These are phyloP conservation scores for Sander vitreus DNA, from an alignment of 2,113 vertebrate species.

Conservation along the genomic window DNA sequence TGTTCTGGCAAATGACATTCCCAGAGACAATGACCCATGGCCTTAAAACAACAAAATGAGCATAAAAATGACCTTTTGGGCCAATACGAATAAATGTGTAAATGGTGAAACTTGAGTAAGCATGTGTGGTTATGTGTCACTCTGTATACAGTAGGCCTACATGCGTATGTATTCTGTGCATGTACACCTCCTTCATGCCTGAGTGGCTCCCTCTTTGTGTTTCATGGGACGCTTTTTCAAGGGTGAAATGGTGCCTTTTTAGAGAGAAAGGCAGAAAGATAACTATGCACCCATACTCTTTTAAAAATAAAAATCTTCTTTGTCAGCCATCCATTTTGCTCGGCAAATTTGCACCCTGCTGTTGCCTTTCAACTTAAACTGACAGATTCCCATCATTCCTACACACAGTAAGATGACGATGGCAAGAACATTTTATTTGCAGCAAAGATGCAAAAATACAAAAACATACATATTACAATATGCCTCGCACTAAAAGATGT, in stretches of 20 bases:
- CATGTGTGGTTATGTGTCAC: not conserved
- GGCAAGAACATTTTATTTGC: constrained; percentile 12
- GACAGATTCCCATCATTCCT: constrained; percentile 15
- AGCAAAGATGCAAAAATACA: constrained; percentile 27
- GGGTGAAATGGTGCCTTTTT: constrained; percentile 37
- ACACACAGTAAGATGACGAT: constrained; percentile 2
- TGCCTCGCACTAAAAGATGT: constrained; percentile 11
- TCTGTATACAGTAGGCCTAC: not conserved
- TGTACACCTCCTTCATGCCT: constrained; percentile 41
- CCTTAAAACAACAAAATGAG: constrained; percentile 53
- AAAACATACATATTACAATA: constrained; percentile 13
- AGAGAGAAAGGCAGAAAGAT: constrained; percentile 3
- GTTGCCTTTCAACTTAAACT: not conserved
- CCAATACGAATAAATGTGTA: constrained; percentile 4
- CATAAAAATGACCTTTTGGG: constrained; percentile 36
- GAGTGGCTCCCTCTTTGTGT: constrained; percentile 36
- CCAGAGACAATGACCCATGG: constrained; percentile 62
- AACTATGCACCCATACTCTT: not conserved
- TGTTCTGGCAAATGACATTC: constrained; percentile 68
- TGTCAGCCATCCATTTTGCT: not conserved
- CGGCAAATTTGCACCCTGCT: not conserved
- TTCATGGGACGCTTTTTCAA: constrained; percentile 41
- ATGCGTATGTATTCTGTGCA: constrained; percentile 21
- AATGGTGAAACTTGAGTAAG: constrained; percentile 23
- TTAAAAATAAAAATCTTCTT: constrained; percentile 22